These are phyloP conservation scores for Siniperca knerii DNA, from an alignment of 2,113 vertebrate genomes.

Conservation along the genomic window DNA sequence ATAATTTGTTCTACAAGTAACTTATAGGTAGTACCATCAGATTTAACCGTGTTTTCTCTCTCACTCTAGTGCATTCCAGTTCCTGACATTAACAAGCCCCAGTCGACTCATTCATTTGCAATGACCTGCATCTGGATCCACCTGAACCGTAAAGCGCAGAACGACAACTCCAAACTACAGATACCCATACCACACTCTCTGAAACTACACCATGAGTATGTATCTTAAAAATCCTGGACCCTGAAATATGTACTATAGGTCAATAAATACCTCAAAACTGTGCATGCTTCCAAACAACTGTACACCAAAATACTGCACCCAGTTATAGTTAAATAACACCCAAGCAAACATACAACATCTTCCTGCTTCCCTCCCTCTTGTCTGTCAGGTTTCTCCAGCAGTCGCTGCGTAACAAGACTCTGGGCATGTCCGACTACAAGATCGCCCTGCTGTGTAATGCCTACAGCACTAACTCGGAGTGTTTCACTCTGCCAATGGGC, in stretches of 20 bases:
- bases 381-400: constrained; percentile 93
- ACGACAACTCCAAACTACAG: constrained; percentile 95
- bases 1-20: background rate
- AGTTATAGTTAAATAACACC: background rate
- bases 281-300: background rate
- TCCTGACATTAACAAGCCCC: constrained; percentile 98
- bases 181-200: constrained; percentile 98
- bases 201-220: constrained; percentile 96
- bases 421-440: constrained; percentile 99
- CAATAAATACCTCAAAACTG: background rate
- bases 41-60: background rate
- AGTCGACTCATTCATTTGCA: constrained; percentile 98
- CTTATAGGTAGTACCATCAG: background rate
- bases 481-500: constrained; percentile 98
- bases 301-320: background rate
- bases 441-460: constrained; percentile 98
- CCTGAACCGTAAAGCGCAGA: constrained; percentile 98
- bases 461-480: constrained; percentile 98
- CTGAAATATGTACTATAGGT: background rate
- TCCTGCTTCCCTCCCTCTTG: background rate
- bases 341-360: background rate
- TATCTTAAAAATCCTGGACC: background rate
- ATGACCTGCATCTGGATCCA: constrained; percentile 99
- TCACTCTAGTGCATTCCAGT: constrained; percentile 93
- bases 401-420: constrained; percentile 94